Evolutionary conservation across 2,888 invertebrate genomes (phyloP), one percentile per base, ranked within the genome.

Genomic region (Dryococelus australis): DNA sequence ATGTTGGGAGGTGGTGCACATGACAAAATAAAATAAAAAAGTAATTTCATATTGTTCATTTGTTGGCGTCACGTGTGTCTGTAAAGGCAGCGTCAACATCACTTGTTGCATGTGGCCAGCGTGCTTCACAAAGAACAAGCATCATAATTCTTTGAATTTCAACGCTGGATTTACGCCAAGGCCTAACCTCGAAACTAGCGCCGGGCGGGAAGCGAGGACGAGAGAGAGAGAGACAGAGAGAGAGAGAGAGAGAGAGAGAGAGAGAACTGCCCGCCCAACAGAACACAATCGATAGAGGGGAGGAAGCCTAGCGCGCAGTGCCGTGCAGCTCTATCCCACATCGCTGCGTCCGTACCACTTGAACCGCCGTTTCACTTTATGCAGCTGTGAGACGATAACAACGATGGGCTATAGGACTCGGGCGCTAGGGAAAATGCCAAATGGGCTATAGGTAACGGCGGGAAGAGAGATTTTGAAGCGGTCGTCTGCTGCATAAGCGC

Each of bases 361-460:
- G 88, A 87, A 87, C 87, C 89, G 88, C 89, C 89, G 88, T 89
- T 89, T 89, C 89, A 93, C 93, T 93, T 93, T 93, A 93, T 93
- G 93, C 93, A 93, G 93, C 93, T 92, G 92, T 92, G 92, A 92
- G 93, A 92, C 92, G 92, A 92, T 92, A 93, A 92, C 92, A 93
- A 92, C 92, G 92, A 93, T 92, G 93, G 92, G 92, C 92, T 92
- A 92, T 92, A 93, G 93, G 92, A 92, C 92, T 90, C 92, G 89
- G 89, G 89, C 89, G 89, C 88, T 88, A 89, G 89, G 89, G 89
- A 89, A 92, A 92, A 92, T 92, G 92, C 92, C 92, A 92, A 92
- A 92, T 92, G 92, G 92, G 92, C 92, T 92, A 92, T 91, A 92
- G 92, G 92, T 85, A 86, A 88, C 88, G 88, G 87, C 88, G 88